Evolutionary conservation across 1,140 invertebrate species (phyloP), one percentile per base, ranked within the genome.

Genomic region (Catajapyx aquilonaris): DNA sequence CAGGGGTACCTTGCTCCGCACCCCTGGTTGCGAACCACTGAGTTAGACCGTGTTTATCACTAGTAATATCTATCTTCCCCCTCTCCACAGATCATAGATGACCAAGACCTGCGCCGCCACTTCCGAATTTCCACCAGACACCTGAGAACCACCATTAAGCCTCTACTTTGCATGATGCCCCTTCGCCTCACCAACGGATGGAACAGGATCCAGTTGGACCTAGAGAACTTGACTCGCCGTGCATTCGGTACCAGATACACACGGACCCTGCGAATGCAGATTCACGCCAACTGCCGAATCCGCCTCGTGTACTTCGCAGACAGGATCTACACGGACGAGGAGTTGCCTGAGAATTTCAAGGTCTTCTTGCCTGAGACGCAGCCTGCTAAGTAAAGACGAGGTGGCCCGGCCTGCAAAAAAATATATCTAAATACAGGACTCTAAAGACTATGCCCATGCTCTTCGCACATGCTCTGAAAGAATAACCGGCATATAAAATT

Each of bases 341-440:
- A 74, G 50, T 52, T 74, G 40, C 70, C 70, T 11, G 60, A 65
- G 35, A 71, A 74, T 52, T 73, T 74, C 52, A 73, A 73, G 52
- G 62, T 99, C 39, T 98, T 86, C 66, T 71, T 86, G 46, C 86
- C 86, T 1, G 86, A 31, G 18, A 41, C n/a, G n/a, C n/a, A n/a
- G n/a, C n/a, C n/a, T n/a, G n/a, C n/a, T n/a, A n/a, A n/a, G n/a
- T n/a, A n/a, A n/a, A n/a, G n/a, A n/a, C n/a, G n/a, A n/a, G n/a
- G n/a, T n/a, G n/a, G n/a, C n/a, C n/a, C n/a, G n/a, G n/a, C n/a
- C n/a, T n/a, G n/a, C n/a, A n/a, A n/a, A n/a, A n/a, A n/a, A n/a
- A n/a, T n/a, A n/a, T n/a, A n/a, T n/a, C n/a, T n/a, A n/a, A n/a
- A n/a, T n/a, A n/a, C n/a, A n/a, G n/a, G n/a, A n/a, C n/a, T n/a